phyloP scores from a whole-genome alignment of 2,888 invertebrate genomes.

The Tetropium fuscum region DNA sequence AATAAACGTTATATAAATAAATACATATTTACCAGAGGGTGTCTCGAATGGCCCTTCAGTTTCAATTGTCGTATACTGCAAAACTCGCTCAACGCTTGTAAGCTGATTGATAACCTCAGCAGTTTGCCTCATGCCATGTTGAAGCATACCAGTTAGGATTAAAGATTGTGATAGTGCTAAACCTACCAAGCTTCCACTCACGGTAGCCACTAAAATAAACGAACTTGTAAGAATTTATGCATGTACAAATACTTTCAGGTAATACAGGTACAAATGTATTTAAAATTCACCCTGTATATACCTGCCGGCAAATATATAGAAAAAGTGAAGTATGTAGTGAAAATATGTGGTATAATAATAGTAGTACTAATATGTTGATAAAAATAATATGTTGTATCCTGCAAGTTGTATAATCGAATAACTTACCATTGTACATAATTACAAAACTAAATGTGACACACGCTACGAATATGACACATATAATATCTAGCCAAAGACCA shows the following conservation, averaged over 20 bases:
- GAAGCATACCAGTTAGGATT: constrained; percentile 83
- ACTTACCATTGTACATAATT: constrained; percentile 50
- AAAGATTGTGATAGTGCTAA: constrained; percentile 65
- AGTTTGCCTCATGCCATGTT: constrained; percentile 83
- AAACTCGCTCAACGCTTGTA: constrained; percentile 84
- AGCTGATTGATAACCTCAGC: constrained; percentile 83
- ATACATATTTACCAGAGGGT: constrained; percentile 45
- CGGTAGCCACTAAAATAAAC: constrained; percentile 24
- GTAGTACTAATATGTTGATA: no score
- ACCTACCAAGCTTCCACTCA: constrained; percentile 54
- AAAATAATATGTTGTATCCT: no score
- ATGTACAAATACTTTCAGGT: constrained; percentile 48
- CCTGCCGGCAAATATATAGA: no score
- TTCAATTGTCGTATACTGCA: constrained; percentile 81
- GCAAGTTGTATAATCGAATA: no score
- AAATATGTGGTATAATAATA: no score
- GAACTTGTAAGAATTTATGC: background rate
- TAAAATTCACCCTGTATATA: no score
- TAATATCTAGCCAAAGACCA: constrained; percentile 74
- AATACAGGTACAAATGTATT: constrained; percentile 69
- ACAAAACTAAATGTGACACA: constrained; percentile 73
- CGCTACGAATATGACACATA: constrained; percentile 72
- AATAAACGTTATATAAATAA: background rate
- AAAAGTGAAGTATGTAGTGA: no score
- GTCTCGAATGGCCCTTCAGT: constrained; percentile 76